A percentile compares a stretch with the other conserved stretches of the same genome.
Evolutionary conservation across 2,797 vertebrate genomes (phyloP).

Genomic region (Acipenser oxyrinchus): DNA sequence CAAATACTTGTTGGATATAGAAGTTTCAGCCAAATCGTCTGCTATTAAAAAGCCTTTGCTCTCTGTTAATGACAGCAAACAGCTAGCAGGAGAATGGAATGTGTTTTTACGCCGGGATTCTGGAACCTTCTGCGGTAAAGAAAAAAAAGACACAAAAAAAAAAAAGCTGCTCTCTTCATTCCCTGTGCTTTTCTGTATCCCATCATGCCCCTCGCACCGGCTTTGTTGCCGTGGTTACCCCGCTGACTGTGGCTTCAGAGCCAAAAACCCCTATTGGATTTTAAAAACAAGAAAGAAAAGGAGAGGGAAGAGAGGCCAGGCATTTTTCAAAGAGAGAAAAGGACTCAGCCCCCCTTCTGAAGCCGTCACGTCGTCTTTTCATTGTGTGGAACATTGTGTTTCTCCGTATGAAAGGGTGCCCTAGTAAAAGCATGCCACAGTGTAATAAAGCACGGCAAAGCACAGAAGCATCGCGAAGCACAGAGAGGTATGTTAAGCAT

Average conservation of each 20-base stretch:
- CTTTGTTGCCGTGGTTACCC: slow-evolving; percentile 2
- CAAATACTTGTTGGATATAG: too few species aligned
- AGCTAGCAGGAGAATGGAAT: not conserved
- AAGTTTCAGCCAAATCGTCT: not conserved
- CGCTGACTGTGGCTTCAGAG: not conserved
- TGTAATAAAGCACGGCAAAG: too few species aligned
- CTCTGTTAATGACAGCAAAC: not conserved
- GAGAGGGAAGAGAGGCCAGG: not conserved
- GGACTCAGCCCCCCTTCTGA: not conserved
- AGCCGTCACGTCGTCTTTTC: not conserved
- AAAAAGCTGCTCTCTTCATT: not conserved
- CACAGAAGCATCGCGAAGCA: too few species aligned
- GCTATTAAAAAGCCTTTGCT: not conserved
- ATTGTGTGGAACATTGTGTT: not conserved
- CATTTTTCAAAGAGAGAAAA: not conserved
- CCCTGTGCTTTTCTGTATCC: slow-evolving; percentile 4
- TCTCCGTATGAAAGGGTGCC: not conserved
- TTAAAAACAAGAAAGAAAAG: not conserved
- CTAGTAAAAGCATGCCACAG: not conserved
- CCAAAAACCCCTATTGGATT: not conserved
- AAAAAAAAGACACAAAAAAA: not conserved
- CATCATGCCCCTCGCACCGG: not conserved
- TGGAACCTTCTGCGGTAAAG: not conserved
- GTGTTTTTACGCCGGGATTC: not conserved
- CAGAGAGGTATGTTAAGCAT: too few species aligned